Evolutionary conservation across 2,888 invertebrate species (phyloP), one percentile per base, ranked within the genome.

Genomic region (Hemicrepidius hirtus): DNA sequence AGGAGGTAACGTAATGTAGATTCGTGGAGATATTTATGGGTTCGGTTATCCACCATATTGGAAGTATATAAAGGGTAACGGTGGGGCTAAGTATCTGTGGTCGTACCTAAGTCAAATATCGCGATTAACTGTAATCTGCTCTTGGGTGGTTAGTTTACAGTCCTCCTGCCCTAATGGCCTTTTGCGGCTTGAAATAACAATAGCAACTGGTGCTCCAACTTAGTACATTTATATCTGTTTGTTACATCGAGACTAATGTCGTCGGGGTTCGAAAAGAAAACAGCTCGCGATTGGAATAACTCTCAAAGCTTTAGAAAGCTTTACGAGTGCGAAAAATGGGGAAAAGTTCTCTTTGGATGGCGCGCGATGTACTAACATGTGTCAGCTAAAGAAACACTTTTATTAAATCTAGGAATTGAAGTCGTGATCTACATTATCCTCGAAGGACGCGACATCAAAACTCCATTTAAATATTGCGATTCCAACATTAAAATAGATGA

Each of bases 71-170:
- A 78, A 77, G 76, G 69, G 62, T 72, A 76, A 75, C 70, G 72
- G 68, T 72, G 70, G 75, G 69, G 76, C 75, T 77, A 78, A 80
- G 78, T 79, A 79, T 75, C 68, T 79, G 79, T 60, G 80, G 78
- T 75, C 77, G 71, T 77, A 79, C 75, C 77, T 76, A 79, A 82
- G 80, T 82, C 81, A 81, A 82, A 82, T 82, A 83, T 81, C 77
- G 77, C 83, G 81, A 82, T 83, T 82, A 83, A 83, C 81, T 81
- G 81, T 83, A 83, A 82, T 82, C 80, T 81, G 80, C 80, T 80
- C 28, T 37, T 49, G 62, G 68, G 63, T 49, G 68, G 63, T 49
- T 68, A 68, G 68, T 68, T 68, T 59, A 64, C 59, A 59, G 53
- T 71, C 63, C 68, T 64, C 68, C 49, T 63, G 55, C 77, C 69